phyloP scores from a whole-genome alignment of 2,888 invertebrate genomes.

The Hydraecia micacea region DNA sequence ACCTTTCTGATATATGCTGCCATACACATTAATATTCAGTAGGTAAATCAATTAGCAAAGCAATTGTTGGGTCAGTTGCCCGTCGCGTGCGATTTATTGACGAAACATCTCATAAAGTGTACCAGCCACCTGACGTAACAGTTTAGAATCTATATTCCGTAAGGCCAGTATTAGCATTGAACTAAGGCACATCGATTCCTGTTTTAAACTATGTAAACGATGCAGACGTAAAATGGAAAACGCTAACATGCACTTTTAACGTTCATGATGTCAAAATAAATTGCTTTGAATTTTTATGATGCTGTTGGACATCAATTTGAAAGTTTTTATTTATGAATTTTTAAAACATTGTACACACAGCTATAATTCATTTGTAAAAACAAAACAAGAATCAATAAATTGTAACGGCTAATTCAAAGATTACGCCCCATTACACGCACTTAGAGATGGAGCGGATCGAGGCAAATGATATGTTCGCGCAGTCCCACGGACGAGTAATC shows the following conservation, averaged over 20 bases:
- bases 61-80: conserved; percentile 46
- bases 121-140: conserved; percentile 34
- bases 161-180: conserved; percentile 44
- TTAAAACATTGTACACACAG: conserved; percentile 51
- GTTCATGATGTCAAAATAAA: conserved; percentile 51
- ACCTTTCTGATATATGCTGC: neutral
- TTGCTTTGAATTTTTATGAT: conserved; percentile 47
- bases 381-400: conserved; percentile 84
- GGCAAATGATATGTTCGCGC: conserved; percentile 85
- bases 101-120: conserved; percentile 53
- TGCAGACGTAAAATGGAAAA: conserved; percentile 32
- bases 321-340: conserved; percentile 38
- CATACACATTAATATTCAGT: conserved; percentile 48
- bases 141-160: conserved; percentile 33
- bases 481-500: conserved; percentile 88
- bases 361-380: conserved; percentile 73
- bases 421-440: conserved; percentile 85
- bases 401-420: conserved; percentile 87
- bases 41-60: conserved; percentile 46
- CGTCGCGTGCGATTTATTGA: conserved; percentile 50
- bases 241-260: conserved; percentile 26
- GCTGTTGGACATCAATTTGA: conserved; percentile 17
- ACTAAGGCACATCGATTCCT: conserved; percentile 20
- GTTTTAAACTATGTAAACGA: conserved; percentile 45
- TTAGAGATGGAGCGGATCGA: conserved; percentile 81